These are phyloP conservation scores for Ageneiosus marmoratus DNA, from an alignment of 2,113 vertebrate species.

Conservation along the genomic window DNA sequence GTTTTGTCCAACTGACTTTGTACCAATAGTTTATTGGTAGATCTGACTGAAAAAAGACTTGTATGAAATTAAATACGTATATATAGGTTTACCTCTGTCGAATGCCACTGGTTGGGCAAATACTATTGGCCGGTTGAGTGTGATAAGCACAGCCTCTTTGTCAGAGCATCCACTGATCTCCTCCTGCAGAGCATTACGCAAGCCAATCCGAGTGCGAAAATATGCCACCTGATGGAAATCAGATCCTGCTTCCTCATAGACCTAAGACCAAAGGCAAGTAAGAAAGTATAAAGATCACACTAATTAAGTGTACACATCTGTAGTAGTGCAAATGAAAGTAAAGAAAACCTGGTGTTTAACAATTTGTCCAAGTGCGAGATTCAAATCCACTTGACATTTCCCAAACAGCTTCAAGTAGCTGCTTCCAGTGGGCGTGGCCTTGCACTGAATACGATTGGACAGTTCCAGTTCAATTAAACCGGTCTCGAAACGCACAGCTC, in stretches of 20 bases:
- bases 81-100: conserved; percentile 83
- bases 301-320: neutral
- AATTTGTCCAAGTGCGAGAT: conserved; percentile 95
- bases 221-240: conserved; percentile 99
- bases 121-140: conserved; percentile 93
- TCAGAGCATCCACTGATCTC: conserved; percentile 95
- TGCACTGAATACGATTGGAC: conserved; percentile 95
- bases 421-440: conserved; percentile 90
- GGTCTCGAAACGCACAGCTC: conserved; percentile 94
- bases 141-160: conserved; percentile 96
- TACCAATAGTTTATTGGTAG: too few species aligned
- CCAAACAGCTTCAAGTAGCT: conserved; percentile 97
- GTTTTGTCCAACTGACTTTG: neutral
- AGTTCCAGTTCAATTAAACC: conserved; percentile 96
- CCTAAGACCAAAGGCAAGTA: conserved; percentile 67
- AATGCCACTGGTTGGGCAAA: conserved; percentile 98
- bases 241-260: conserved; percentile 97
- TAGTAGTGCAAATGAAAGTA: neutral
- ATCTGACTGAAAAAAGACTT: too few species aligned
- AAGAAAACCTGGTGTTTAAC: conserved; percentile 91
- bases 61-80: too few species aligned
- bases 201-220: conserved; percentile 94
- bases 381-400: conserved; percentile 96
- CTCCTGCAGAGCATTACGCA: conserved; percentile 93
- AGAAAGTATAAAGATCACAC: neutral